Base-by-base conservation (phyloP, 2,113 vertebrate genomes). In the Cololabis saira region DNA sequence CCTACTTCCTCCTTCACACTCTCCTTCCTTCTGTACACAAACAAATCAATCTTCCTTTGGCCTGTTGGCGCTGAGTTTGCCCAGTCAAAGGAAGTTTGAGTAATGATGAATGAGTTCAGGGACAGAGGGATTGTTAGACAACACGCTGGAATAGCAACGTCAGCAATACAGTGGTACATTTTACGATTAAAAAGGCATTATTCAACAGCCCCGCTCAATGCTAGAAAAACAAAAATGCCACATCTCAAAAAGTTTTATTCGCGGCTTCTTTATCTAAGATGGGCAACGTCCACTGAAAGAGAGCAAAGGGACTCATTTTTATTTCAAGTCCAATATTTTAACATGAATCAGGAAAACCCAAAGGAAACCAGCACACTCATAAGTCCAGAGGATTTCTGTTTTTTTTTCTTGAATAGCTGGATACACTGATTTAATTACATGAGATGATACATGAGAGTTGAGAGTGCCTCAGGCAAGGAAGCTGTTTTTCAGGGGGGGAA, bases 41-140 rank as follows among this genome's bases (percentile, higher is more conserved):
- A 81, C 81, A 85, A 80, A 88, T 90, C 86, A 85, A 83, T 88
- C 84, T 82, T 81, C 50, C 47, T 78, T 72, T 57, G 57, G 70
- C 77, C 75, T 65, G 71, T 16, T 81, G 80, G 51, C 74, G 71
- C 81, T 66, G 71, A 57, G 75, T 80, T 63, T 12, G 61, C 61
- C 72, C 60, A 27, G 73, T 2, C 56, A 58, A 73, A 76, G 56
- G 55, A 68, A 43, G 61, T 63, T 43, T 62, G 74, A 84, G 64
- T 11, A 61, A 78, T 78, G 83, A 86, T 78, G 78, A 83, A 90
- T 81, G 74, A 40, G 59, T 1, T 3, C 52, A 12, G 51, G 27
- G 17, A 49, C 40, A 18, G 53, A 44, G 59, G 22, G 18, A 56
- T 22, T 24, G 55, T 11, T 15, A 56, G 53, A 69, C 52, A 59